Percentiles rank a stretch among this genome's conserved stretches.
Evolutionary conservation across 2,797 vertebrate genomes (phyloP).

Genomic region (Podargus strigoides): DNA sequence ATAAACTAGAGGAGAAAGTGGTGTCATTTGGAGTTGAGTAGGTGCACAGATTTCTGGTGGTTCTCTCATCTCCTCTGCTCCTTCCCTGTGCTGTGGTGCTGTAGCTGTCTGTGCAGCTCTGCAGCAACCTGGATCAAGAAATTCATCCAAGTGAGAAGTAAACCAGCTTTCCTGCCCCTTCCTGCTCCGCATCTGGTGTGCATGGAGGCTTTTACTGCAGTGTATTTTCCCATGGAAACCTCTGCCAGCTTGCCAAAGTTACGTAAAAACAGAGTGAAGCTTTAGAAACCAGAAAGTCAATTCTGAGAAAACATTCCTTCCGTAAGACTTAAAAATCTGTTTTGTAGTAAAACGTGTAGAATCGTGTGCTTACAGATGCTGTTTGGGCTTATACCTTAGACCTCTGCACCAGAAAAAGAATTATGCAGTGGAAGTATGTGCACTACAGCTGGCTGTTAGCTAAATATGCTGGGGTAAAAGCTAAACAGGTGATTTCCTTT

Average conservation of each 20-base stretch:
- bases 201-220: background rate
- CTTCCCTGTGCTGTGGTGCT: background rate
- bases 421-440: background rate
- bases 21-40: background rate
- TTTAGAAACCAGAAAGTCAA: background rate
- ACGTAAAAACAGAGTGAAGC: background rate
- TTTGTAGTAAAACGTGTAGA: background rate
- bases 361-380: background rate
- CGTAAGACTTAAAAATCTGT: background rate
- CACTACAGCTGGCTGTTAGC: background rate
- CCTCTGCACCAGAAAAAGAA: background rate
- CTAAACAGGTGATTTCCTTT: background rate
- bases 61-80: background rate
- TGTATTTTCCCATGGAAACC: background rate
- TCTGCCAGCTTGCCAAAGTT: background rate
- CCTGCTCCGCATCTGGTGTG: background rate
- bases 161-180: background rate
- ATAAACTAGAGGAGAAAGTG: background rate
- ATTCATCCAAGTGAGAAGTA: background rate
- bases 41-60: background rate
- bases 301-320: background rate
- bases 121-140: background rate
- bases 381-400: background rate
- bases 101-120: background rate
- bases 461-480: background rate